Evolutionary conservation across 2,888 invertebrate species (phyloP).

Genomic region (Julus scandinavius): DNA sequence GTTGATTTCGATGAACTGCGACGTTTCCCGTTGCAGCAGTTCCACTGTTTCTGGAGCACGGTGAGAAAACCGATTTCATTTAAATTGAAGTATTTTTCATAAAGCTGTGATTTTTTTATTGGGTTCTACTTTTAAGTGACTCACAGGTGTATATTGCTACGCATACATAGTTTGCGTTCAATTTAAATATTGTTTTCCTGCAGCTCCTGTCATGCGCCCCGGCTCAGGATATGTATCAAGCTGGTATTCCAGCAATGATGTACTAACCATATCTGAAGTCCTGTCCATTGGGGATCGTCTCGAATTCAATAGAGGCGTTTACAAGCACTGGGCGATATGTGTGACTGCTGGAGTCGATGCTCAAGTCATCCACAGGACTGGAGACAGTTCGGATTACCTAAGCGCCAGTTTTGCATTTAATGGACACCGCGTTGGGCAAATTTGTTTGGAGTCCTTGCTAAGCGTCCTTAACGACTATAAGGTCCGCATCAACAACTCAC

Average conservation of each 20-base stretch:
- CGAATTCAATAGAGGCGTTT: slow-evolving; percentile 54
- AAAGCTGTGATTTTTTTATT: no score
- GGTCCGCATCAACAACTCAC: slow-evolving; percentile 56
- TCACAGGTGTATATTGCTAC: no score
- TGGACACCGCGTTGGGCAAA: not conserved
- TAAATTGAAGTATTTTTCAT: no score
- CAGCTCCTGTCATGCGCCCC: not conserved
- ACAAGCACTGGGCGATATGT: slow-evolving; percentile 57
- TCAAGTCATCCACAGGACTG: slow-evolving; percentile 51
- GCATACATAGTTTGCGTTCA: no score
- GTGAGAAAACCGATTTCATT: no score
- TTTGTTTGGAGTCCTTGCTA: slow-evolving; percentile 49
- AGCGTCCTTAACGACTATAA: not conserved
- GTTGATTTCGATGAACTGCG: no score
- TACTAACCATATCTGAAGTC: not conserved
- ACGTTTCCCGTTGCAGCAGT: no score
- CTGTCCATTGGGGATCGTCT: slow-evolving; percentile 54
- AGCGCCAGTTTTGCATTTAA: slow-evolving; percentile 1
- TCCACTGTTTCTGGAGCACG: no score
- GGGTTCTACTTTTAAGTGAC: no score
- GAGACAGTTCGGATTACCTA: slow-evolving; percentile 19
- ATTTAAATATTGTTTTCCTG: no score
- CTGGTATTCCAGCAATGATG: slow-evolving; percentile 46
- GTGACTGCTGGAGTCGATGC: slow-evolving; percentile 33
- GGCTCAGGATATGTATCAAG: slow-evolving; percentile 45